Conservation (phyloP, 2,888 invertebrate species). For the Cantharis flavilabris region DNA sequence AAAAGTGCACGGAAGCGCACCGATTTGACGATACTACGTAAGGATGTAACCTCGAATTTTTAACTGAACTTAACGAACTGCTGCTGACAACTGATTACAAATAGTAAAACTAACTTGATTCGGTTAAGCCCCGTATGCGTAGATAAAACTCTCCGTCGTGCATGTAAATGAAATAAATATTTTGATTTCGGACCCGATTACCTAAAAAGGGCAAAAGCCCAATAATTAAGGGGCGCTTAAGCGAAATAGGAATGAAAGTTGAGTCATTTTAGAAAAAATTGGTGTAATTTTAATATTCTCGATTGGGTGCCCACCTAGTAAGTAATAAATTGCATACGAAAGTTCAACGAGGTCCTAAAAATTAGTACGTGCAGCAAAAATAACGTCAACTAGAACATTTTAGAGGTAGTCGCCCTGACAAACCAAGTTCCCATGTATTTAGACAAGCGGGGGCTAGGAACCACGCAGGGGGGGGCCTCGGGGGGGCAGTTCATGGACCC, state of each 20-base stretch:
- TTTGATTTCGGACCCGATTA: not conserved
- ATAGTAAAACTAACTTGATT: slow-evolving; percentile 29
- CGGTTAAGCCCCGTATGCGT: slow-evolving; percentile 26
- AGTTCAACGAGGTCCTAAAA: slow-evolving; percentile 20
- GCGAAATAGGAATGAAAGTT: not conserved
- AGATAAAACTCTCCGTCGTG: slow-evolving; percentile 24
- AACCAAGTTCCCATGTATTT: slow-evolving; percentile 41
- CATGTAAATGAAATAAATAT: not conserved
- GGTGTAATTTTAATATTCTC: slow-evolving; percentile 9
- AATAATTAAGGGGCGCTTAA: not conserved
- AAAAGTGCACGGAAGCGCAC: slow-evolving; percentile 5
- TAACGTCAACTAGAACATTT: slow-evolving; percentile 30
- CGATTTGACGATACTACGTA: slow-evolving; percentile 2
- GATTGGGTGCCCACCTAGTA: slow-evolving; percentile 15
- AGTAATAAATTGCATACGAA: slow-evolving; percentile 13
- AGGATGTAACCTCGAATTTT: slow-evolving; percentile 26
- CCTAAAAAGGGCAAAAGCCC: not conserved
- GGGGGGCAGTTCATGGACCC: slow-evolving; percentile 49
- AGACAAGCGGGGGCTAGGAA: slow-evolving; percentile 35
- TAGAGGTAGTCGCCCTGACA: slow-evolving; percentile 41
- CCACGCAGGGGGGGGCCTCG: slow-evolving; percentile 28
- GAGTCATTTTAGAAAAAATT: not conserved
- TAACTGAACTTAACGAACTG: slow-evolving; percentile 27
- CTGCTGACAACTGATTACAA: slow-evolving; percentile 29
- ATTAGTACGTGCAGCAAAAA: slow-evolving; percentile 35